Base-by-base conservation (phyloP, 2,888 invertebrate species). In the Subacronicta megacephala region DNA sequence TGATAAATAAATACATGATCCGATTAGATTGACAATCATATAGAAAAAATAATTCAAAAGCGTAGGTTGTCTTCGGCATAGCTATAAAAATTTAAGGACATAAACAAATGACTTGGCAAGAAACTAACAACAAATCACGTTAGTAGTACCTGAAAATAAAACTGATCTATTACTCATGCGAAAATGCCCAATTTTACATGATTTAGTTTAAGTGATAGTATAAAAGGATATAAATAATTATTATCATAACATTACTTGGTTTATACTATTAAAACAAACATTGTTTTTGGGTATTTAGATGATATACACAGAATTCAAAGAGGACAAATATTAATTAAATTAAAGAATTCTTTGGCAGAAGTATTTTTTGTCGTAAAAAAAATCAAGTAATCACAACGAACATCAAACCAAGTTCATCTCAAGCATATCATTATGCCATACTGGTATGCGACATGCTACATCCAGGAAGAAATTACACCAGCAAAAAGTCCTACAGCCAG, bases 1-100 rank as follows among this genome's bases (percentile, higher is more conserved):
- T 29, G 61, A 61, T 66, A 64, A 60, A 66, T 50, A 50, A 46
- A 31, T 42, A 60, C 18, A 29, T 55, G 55, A 61, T 66, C 46
- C 40, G 43, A 66, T 65, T 29, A 55, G 67, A 61, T 65, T 37
- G 61, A 43, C 55, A 55, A 50, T 38, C 33, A 40, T 3, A 5
- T 10, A 35, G 12, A 50, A 66, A 54, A 47, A 64, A 50, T 33
- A 17, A 13, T 46, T 7, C 1, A 43, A 16, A 13, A 38, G 31
- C 37, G 63, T 64, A 43, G 45, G 50, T 61, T 66, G 67, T 61
- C 35, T 55, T 49, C 15, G 55, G 38, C 18, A 40, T n/a, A 16
- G 31, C 13, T 17, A 7, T 29, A 31, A 45, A 59, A 42, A 20
- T 13, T 3, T 0, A 5, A 1, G 10, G 20, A 7, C 1, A 13